These are phyloP conservation scores for Drosophila nr. medialis DNA, from an alignment of 2,888 invertebrate genomes.

Conservation along the genomic window DNA sequence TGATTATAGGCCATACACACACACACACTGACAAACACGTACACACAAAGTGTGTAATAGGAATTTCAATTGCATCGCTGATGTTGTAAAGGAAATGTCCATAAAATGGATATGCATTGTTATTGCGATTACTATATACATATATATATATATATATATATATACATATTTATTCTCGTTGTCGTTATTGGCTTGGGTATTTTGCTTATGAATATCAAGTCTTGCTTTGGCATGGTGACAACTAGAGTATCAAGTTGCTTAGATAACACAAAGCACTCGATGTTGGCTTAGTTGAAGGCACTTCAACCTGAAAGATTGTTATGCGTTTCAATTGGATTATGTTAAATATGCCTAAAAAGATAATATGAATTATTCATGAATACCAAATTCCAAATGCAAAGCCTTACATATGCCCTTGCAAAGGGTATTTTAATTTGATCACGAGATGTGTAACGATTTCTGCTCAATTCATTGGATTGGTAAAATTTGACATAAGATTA, in stretches of 20 bases:
- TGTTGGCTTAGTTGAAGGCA: neutral
- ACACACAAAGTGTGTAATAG: constrained; percentile 30
- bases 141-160: no score
- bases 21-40: constrained; percentile 33
- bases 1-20: constrained; percentile 57
- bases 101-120: constrained; percentile 41
- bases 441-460: neutral
- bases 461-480: neutral
- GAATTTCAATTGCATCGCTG: constrained; percentile 39
- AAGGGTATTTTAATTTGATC: neutral
- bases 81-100: constrained; percentile 51
- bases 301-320: neutral
- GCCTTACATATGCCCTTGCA: constrained; percentile 1
- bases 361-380: constrained; percentile 19
- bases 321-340: neutral
- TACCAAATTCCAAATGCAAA: constrained; percentile 2
- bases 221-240: constrained; percentile 11
- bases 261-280: constrained; percentile 1
- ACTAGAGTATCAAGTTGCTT: constrained; percentile 13
- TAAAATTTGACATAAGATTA: neutral
- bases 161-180: no score
- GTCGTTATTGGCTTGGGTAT: constrained; percentile 13
- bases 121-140: constrained; percentile 15
- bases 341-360: constrained; percentile 10
- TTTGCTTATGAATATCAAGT: constrained; percentile 31